phyloP scores from a whole-genome alignment of 64 coral and sea anemone species.

The Montipora sp. region DNA sequence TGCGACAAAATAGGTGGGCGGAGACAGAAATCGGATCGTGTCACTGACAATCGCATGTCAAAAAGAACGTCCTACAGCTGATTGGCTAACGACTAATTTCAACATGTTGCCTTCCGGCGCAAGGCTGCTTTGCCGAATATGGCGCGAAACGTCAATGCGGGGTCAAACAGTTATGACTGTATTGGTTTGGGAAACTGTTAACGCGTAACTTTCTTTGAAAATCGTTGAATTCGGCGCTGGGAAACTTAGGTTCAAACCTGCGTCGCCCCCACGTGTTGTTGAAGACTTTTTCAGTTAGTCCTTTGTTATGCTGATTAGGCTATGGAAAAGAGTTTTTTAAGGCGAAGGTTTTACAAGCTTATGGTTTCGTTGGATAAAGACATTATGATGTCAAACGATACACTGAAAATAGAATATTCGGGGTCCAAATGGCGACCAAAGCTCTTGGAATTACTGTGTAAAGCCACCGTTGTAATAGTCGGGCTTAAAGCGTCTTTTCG shows the following conservation, averaged over 20 bases:
- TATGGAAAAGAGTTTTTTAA: slow-evolving; percentile 34
- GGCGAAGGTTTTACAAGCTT: slow-evolving; percentile 15
- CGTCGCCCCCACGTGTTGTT: slow-evolving; percentile 2
- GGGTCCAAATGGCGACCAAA: not conserved
- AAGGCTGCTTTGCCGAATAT: slow-evolving; percentile 77
- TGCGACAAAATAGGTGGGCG: slow-evolving; percentile 91
- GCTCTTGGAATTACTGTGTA: not conserved
- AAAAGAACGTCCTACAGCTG: slow-evolving; percentile 48
- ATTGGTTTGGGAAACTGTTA: not conserved
- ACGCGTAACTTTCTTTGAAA: not conserved
- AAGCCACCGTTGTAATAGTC: not conserved
- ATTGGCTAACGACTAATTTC: slow-evolving; percentile 85
- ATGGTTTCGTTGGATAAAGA: not conserved
- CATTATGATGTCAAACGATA: not conserved
- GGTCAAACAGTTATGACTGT: slow-evolving; percentile 76
- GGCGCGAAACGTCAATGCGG: slow-evolving; percentile 66
- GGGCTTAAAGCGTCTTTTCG: not conserved
- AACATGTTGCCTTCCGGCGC: slow-evolving; percentile 78
- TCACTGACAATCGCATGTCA: slow-evolving; percentile 89
- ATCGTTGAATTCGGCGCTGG: not conserved
- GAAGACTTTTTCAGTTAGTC: not conserved
- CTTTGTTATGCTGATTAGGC: slow-evolving; percentile 55
- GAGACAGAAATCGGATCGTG: slow-evolving; percentile 76
- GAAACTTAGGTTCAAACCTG: not conserved
- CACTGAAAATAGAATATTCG: not conserved